Evolutionary conservation across 2,113 vertebrate genomes (phyloP).

Genomic region (Phaethornis superciliosus): DNA sequence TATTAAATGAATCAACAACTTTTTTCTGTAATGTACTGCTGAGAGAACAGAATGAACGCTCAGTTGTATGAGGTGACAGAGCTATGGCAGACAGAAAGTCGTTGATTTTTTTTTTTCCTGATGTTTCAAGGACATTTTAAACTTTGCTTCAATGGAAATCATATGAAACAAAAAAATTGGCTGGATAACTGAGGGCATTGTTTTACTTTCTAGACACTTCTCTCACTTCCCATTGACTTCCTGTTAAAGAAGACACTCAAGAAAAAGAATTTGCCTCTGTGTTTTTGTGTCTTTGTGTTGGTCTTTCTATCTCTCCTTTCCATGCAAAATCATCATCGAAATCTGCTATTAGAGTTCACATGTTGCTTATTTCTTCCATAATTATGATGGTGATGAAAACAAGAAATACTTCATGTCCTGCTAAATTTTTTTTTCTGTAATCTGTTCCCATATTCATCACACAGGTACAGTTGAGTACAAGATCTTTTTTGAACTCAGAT

Average conservation of each 20-base stretch:
- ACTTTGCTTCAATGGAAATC: conserved; percentile 26
- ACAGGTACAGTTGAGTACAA: background rate
- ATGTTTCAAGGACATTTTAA: conserved; percentile 33
- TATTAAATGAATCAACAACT: background rate
- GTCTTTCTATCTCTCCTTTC: conserved; percentile 62
- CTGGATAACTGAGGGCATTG: background rate
- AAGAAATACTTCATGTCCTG: conserved; percentile 7
- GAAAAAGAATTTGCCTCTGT: conserved; percentile 66
- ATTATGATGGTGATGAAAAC: conserved; percentile 35
- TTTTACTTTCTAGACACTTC: background rate
- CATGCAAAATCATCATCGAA: conserved; percentile 67
- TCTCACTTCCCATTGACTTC: background rate
- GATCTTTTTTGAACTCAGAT: conserved; percentile 13
- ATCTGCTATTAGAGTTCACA: conserved; percentile 65
- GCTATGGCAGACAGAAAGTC: conserved; percentile 3
- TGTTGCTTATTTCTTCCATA: conserved; percentile 46
- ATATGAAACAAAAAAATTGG: background rate
- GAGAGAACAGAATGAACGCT: background rate
- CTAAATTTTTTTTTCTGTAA: conserved; percentile 6
- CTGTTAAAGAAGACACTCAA: conserved; percentile 53
- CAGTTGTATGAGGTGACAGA: conserved; percentile 9
- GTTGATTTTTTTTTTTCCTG: conserved; percentile 14
- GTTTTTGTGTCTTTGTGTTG: conserved; percentile 67
- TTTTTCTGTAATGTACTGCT: background rate
- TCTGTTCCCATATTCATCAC: conserved; percentile 2